Evolutionary conservation across 2,888 invertebrate species (phyloP), one percentile per base, ranked within the genome.

Genomic region (Pollenia amentaria): DNA sequence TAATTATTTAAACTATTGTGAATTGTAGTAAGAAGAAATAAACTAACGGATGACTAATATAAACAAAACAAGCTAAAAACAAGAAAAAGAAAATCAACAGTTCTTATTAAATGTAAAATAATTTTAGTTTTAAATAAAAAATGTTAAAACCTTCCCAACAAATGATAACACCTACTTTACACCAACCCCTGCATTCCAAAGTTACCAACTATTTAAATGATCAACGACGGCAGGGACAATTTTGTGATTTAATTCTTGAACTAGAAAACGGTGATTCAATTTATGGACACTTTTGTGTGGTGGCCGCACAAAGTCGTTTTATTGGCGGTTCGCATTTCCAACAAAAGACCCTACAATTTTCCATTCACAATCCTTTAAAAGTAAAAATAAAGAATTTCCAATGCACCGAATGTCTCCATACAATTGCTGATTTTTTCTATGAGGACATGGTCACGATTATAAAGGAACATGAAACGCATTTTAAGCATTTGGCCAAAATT

Each of bases 301-400:
- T 93, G 16, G 93, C 92, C 2, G 92, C 93, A 0, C 93, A 93
- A 84, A 93, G 93, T 76, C 90, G 91, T 67, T 90, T 92, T 46
- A 92, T 93, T 82, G 91, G 91, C 1, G 89, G 90, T 0, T 87
- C 90, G 7, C 89, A 90, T 60, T 90, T 90, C 18, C 89, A 91
- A 18, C 91, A 92, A 60, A 92, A 92, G 44, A 90, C 91, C 0
- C 40, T 91, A 38, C 91, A 92, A 70, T 93, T 93, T 84, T 93
- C 93, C 2, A 93, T 93, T 84, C 91, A 93, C 46, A 93, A 92
- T 89, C 93, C 93, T 0, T 85, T 93, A 3, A 92, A 90, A 78
- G 91, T 93, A 11, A 91, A 90, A 38, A 92, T 93, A 21, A 90
- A 89, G 4, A 91, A 93, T 75, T 93, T 93, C 29, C 89, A 88